Percentiles rank a stretch among this genome's conserved stretches.
Conservation (phyloP, 2,888 invertebrate species). For the Brachyopa scutellaris region DNA sequence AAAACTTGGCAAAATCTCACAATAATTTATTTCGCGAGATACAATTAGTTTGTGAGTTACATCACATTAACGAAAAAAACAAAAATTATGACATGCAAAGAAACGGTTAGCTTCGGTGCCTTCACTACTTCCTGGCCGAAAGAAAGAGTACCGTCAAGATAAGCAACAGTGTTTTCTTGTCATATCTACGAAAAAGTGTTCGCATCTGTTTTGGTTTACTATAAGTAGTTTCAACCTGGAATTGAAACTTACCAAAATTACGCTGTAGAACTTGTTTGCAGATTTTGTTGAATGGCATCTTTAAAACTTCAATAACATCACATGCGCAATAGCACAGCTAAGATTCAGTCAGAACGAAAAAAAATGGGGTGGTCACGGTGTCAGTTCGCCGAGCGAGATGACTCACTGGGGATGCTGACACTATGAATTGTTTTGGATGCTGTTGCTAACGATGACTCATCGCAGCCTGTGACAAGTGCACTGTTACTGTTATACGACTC, state of each 20-base stretch:
- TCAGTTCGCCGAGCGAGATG: conserved; percentile 14
- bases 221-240: too few relatives aligned
- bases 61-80: conserved; percentile 37
- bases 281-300: conserved; percentile 40
- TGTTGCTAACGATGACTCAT: conserved; percentile 69
- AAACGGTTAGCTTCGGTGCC: conserved; percentile 29
- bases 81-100: conserved; percentile 26
- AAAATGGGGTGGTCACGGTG: conserved; percentile 10
- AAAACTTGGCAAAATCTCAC: conserved; percentile 46
- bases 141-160: background rate
- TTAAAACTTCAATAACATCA: conserved; percentile 45
- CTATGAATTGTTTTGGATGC: conserved; percentile 49
- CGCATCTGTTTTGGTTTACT: too few relatives aligned
- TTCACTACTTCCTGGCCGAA: conserved; percentile 37
- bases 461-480: background rate
- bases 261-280: conserved; percentile 12
- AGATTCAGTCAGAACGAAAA: conserved; percentile 31
- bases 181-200: too few relatives aligned
- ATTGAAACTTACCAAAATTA: conserved; percentile 36
- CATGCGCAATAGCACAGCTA: conserved; percentile 48
- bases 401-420: conserved; percentile 63
- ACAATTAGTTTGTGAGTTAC: conserved; percentile 47
- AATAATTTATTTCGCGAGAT: conserved; percentile 57
- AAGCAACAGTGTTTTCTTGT: conserved; percentile 52
- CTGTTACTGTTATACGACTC: conserved; percentile 58